Evolutionary conservation across 1,140 invertebrate species (phyloP).

Genomic region (Tribolium madens): DNA sequence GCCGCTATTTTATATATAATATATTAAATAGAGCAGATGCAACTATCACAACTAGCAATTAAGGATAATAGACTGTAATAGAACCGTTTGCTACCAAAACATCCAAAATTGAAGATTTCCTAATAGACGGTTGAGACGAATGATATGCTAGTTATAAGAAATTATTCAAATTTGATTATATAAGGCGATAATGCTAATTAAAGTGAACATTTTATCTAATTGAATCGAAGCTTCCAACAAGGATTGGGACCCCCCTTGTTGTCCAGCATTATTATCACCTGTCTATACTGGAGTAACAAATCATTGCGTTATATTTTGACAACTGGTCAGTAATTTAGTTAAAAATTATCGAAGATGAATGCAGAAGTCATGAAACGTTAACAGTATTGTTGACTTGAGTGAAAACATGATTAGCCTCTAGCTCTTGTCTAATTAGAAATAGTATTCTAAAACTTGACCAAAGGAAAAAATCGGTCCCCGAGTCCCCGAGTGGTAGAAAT

Average conservation of each 20-base stretch:
- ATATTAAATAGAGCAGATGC: background rate
- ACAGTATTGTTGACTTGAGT: background rate
- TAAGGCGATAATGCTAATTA: slow-evolving; percentile 20
- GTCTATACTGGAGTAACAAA: background rate
- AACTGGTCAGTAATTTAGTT: background rate
- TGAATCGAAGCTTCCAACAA: slow-evolving; percentile 17
- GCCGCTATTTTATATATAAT: background rate
- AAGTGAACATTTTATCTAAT: slow-evolving; percentile 30
- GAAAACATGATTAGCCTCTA: background rate
- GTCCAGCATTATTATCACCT: slow-evolving; percentile 24
- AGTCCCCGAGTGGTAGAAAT: background rate
- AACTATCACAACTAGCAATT: background rate
- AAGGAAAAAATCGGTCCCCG: background rate
- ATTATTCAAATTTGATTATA: slow-evolving; percentile 29
- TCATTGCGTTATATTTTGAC: slow-evolving; percentile 8
- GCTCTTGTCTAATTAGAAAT: background rate
- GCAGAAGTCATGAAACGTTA: background rate
- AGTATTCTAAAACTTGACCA: background rate
- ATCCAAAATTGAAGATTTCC: slow-evolving; percentile 1
- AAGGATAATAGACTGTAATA: slow-evolving; percentile 12
- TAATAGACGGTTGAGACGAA: background rate
- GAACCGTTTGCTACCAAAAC: slow-evolving; percentile 4
- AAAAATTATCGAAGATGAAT: background rate
- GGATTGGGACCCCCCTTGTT: slow-evolving; percentile 1
- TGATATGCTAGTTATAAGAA: slow-evolving; percentile 18